phyloP scores from a whole-genome alignment of 1,140 invertebrate genomes.

The Laupala kohalensis region DNA sequence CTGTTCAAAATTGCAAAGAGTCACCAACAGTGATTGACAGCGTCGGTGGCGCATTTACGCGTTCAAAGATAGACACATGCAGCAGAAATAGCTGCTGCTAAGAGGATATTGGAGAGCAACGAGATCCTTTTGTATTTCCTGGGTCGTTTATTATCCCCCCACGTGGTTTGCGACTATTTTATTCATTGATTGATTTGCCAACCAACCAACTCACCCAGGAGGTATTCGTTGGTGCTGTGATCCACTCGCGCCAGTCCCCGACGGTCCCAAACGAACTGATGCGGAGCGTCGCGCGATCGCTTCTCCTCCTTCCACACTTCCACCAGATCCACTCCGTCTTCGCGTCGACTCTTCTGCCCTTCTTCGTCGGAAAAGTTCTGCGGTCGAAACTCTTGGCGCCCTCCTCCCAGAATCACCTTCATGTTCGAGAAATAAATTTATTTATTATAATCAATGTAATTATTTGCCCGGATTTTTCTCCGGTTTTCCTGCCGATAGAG shows the following conservation, averaged over 20 bases:
- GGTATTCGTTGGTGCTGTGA: conserved; percentile 33
- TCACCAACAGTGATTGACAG: too few species aligned
- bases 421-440: neutral
- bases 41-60: too few species aligned
- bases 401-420: conserved; percentile 28
- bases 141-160: neutral
- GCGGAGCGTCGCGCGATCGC: conserved; percentile 12
- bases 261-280: conserved; percentile 29
- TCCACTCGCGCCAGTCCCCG: conserved; percentile 37
- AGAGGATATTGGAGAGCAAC: too few species aligned
- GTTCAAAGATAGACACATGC: too few species aligned
- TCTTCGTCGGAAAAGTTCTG: conserved; percentile 18
- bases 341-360: conserved; percentile 19
- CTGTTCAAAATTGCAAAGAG: too few species aligned
- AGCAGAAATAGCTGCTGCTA: too few species aligned
- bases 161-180: too few species aligned
- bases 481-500: too few species aligned
- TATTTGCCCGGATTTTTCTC: too few species aligned
- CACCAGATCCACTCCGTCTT: conserved; percentile 26
- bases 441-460: conserved; percentile 14
- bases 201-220: conserved; percentile 25
- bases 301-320: conserved; percentile 23
- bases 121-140: too few species aligned
- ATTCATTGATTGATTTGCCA: neutral
- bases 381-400: conserved; percentile 26